Base-by-base conservation (phyloP, 2,797 vertebrate species). In the Aldrovandia affinis region DNA sequence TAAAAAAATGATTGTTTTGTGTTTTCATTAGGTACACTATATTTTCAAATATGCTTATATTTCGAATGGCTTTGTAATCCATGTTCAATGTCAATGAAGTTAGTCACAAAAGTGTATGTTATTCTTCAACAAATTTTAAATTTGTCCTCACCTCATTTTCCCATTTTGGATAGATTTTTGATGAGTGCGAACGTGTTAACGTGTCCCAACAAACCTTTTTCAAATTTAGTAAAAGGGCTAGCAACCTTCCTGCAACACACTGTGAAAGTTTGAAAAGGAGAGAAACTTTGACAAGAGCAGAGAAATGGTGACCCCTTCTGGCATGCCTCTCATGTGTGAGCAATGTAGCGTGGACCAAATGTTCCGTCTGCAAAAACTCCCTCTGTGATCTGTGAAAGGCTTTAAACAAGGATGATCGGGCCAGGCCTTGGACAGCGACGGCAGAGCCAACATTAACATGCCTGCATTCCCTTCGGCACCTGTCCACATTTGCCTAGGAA, bases 251-350 rank as follows among this genome's bases (percentile, higher is more conserved):
- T 12, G 20, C 33, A 52, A 57, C 25, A 47, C 25, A 47, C 25
- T 33, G 54, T 33, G 25, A 8, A 65, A 22, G 36, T 22, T 57
- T 2, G 54, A 54, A 42, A 55, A 25, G 68, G 20, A 59, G 30
- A 57, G 22, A 44, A 39, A n/a, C 9, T 44, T 77, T 78, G 70
- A 83, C 15, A 59, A 81, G 57, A 86, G 84, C 86, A 85, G 28
- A 22, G 78, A 88, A 81, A 84, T n/a, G 10, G 57, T 78, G 77
- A 63, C 81, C 89, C 82, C 88, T 87, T 61, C 77, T 88, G 81
- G 78, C 54, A 57, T 28, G 83, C 59, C 75, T 82, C 86, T 55
- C 85, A 85, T 85, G 42, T 90, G 89, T 88, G 89, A 90, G 89
- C 87, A 82, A 78, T 42, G n/a, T n/a, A 81, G 15, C 7, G 59